Conservation (phyloP, 2,113 vertebrate species). For the Ophiodon elongatus region DNA sequence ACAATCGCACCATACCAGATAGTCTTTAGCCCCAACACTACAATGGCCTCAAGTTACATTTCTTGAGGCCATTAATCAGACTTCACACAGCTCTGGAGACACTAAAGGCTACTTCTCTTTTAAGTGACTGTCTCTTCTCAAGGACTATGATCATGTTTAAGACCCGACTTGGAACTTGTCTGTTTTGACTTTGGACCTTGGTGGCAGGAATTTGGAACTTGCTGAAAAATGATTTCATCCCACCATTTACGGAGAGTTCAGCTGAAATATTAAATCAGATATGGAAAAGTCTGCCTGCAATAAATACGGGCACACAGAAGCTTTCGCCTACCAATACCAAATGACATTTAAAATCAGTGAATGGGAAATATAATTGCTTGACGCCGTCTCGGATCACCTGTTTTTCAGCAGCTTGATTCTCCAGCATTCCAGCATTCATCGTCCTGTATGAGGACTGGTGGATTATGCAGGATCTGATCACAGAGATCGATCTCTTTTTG, state of each 20-base stretch:
- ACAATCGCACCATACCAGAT: background rate
- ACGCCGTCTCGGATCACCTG: slow-evolving; percentile 3
- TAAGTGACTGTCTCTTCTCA: background rate
- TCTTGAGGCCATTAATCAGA: background rate
- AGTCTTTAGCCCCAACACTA: background rate
- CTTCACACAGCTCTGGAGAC: background rate
- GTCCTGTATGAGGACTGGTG: slow-evolving; percentile 24
- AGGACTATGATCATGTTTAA: background rate
- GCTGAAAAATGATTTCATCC: background rate
- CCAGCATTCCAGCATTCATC: background rate
- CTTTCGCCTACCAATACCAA: background rate
- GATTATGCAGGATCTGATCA: slow-evolving; percentile 35
- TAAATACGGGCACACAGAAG: background rate
- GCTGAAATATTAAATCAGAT: background rate
- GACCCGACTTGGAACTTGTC: background rate
- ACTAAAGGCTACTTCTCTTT: background rate
- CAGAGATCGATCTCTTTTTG: slow-evolving; percentile 20
- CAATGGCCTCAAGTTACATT: background rate
- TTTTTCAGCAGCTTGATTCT: slow-evolving; percentile 14
- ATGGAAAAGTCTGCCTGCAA: background rate
- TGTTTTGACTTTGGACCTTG: background rate
- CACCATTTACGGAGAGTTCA: background rate
- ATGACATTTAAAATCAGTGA: slow-evolving; percentile 23
- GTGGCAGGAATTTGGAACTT: background rate
- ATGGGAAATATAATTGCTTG: slow-evolving; percentile 4